Base-by-base conservation (phyloP, 2,888 invertebrate genomes). In the Biston stratarius region DNA sequence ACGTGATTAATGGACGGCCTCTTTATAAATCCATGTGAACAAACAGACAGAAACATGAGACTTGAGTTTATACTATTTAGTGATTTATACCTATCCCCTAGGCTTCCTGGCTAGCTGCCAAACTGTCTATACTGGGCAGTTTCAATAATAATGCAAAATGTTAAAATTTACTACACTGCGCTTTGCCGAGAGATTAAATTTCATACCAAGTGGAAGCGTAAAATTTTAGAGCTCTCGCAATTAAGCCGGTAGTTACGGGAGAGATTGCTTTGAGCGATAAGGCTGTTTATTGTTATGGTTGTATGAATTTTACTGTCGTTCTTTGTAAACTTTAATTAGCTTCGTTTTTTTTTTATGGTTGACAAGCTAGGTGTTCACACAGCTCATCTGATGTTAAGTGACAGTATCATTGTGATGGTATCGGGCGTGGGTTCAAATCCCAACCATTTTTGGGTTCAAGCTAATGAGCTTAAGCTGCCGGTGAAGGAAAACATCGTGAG, bases 111-210 rank as follows among this genome's bases (percentile, higher is more conserved):
- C 81, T 6, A 6, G 6, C 7, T 52, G 81, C 81, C 81, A 81
- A 76, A 75, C 70, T 65, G 62, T n/a, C 64, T 64, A 71, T 75
- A 76, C 72, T 73, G 72, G 44, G 73, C 71, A 69, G 69, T 78
- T 80, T 79, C 78, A 78, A 81, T 77, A 73, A 76, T 75, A 78
- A 77, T 73, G 57, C 64, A 72, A 58, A 67, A 69, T 15, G 48
- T 38, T 53, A 38, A 38, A 53, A 53, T 55, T 55, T 42, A 55
- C 55, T n/a, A 33, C 42, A 24, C 15, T 12, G 47, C 61, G 64
- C 53, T 67, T 65, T 42, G 64, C 12, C 7, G 38, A 15, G 38
- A 38, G 52, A 38, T 52, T 47, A 49, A 59, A 59, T 59, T 59
- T 59, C 49, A 59, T 33, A 51, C 40, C 59, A 40, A 38, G 58